Evolutionary conservation across 2,888 invertebrate genomes (phyloP).

Genomic region (Epinotia demarniana): DNA sequence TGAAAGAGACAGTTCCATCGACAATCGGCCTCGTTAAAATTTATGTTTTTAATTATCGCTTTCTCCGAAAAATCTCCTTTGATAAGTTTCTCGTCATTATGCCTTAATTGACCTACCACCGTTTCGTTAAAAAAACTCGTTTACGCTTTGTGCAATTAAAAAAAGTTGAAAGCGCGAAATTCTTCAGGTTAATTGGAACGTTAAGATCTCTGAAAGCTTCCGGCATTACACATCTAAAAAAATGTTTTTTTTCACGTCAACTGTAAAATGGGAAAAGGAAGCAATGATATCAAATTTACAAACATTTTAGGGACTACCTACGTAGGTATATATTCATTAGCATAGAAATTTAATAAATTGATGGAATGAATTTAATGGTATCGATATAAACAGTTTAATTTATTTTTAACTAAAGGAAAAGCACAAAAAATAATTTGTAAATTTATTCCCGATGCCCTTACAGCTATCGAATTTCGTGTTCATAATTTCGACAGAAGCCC

Average conservation of each 20-base stretch:
- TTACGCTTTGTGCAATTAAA: slow-evolving; percentile 44
- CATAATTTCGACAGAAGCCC: slow-evolving; percentile 55
- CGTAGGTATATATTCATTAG: too few species aligned
- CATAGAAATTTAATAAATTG: too few species aligned
- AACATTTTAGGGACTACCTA: neutral
- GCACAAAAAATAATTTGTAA: neutral
- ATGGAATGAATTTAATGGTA: too few species aligned
- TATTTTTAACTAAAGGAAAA: too few species aligned
- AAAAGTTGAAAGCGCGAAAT: slow-evolving; percentile 29
- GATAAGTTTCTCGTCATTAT: slow-evolving; percentile 65
- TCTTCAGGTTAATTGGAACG: slow-evolving; percentile 29
- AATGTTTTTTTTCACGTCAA: neutral
- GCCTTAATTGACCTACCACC: slow-evolving; percentile 53
- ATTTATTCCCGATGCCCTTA: slow-evolving; percentile 3
- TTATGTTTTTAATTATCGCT: slow-evolving; percentile 70
- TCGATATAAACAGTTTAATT: too few species aligned
- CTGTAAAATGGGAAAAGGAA: neutral
- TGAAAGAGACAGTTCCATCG: slow-evolving; percentile 56
- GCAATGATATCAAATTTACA: neutral
- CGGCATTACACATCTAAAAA: neutral
- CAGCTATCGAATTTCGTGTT: slow-evolving; percentile 41
- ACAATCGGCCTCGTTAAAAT: slow-evolving; percentile 71
- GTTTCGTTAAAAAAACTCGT: slow-evolving; percentile 41
- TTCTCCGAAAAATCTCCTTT: slow-evolving; percentile 58
- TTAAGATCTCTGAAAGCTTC: slow-evolving; percentile 16